phyloP scores from a whole-genome alignment of 2,113 vertebrate species.

The Chamaea fasciata region DNA sequence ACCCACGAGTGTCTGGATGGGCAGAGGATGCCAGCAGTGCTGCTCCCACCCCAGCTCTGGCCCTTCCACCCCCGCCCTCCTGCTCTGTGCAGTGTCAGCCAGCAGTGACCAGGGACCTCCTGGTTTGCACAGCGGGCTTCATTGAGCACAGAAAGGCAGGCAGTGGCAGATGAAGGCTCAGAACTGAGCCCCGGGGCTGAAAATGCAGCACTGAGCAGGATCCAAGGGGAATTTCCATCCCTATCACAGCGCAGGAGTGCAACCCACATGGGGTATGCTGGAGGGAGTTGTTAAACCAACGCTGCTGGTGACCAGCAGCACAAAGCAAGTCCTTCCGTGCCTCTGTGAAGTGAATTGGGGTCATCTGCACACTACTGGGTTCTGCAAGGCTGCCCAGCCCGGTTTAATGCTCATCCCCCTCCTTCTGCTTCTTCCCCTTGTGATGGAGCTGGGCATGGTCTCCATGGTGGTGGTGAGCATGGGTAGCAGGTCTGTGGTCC shows the following conservation, averaged over 20 bases:
- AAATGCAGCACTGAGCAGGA: background rate
- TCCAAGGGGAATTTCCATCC: background rate
- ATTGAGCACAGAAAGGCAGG: slow-evolving; percentile 56
- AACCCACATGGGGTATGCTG: background rate
- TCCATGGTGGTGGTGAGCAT: background rate
- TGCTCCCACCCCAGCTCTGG: background rate
- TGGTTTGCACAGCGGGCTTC: slow-evolving; percentile 67
- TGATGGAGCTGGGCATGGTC: background rate
- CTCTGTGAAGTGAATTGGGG: background rate
- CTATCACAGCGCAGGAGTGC: rapidly evolving
- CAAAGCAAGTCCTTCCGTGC: background rate
- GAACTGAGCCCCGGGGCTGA: background rate
- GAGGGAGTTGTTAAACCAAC: background rate
- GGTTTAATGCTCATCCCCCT: background rate
- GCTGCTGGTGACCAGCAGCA: background rate
- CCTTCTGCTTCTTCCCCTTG: background rate
- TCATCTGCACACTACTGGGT: background rate
- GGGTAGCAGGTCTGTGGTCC: background rate
- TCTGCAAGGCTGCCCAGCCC: background rate
- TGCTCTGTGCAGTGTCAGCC: slow-evolving; percentile 48
- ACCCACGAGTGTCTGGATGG: background rate
- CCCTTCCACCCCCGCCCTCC: background rate
- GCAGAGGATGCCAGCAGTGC: background rate
- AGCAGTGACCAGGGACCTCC: slow-evolving; percentile 19
- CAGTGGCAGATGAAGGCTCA: background rate